phyloP scores from a whole-genome alignment of 2,113 vertebrate genomes.

The Drymodes brunneopygia region DNA sequence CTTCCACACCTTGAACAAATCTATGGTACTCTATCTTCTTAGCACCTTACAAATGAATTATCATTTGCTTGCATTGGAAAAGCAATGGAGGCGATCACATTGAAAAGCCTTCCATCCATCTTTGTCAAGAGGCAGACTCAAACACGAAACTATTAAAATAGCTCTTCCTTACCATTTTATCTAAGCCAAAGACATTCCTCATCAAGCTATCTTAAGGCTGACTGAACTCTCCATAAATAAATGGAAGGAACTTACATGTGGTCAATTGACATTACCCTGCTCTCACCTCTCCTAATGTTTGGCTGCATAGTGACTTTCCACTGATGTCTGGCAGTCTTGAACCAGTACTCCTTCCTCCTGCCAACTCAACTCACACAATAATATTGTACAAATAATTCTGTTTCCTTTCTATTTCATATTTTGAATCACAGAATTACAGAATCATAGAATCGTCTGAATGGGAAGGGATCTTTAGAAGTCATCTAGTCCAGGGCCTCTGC shows the following conservation, averaged over 20 bases:
- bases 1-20: slow-evolving; percentile 64
- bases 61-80: neutral
- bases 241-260: neutral
- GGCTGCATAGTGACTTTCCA: neutral
- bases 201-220: neutral
- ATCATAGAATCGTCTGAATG: neutral
- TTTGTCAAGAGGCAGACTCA: neutral
- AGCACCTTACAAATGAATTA: neutral
- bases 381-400: neutral
- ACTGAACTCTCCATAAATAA: neutral
- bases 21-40: neutral
- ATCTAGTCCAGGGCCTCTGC: neutral
- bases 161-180: neutral
- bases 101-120: neutral
- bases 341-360: neutral
- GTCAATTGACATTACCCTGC: neutral
- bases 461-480: neutral
- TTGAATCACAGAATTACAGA: neutral
- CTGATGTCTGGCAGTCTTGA: neutral
- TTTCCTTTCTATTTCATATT: neutral
- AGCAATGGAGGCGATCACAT: neutral
- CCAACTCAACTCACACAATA: neutral
- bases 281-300: neutral
- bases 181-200: neutral
- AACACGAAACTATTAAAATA: slow-evolving; percentile 21